Evolutionary conservation across 2,797 vertebrate genomes (phyloP).

Genomic region (Sebastes jordani): DNA sequence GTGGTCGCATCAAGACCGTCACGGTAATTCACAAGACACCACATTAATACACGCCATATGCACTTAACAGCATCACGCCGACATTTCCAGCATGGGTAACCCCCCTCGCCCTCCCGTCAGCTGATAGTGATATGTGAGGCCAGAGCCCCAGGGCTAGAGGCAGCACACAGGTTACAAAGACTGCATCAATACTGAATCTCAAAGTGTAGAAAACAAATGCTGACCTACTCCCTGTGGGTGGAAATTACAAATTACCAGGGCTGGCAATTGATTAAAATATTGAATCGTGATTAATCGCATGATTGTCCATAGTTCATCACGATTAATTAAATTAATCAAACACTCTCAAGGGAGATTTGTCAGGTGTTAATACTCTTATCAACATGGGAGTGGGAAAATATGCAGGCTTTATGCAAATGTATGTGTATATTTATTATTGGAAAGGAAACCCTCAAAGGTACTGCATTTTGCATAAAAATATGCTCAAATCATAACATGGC

Average conservation of each 20-base stretch:
- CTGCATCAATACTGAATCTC: conserved; percentile 2
- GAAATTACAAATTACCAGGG: background rate
- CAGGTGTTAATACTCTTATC: too few relatives aligned
- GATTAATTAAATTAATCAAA: too few relatives aligned
- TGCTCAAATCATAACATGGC: too few relatives aligned
- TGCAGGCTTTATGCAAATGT: too few relatives aligned
- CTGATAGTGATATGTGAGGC: conserved; percentile 6
- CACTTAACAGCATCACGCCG: conserved; percentile 20
- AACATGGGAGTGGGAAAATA: too few relatives aligned
- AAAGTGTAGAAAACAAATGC: background rate
- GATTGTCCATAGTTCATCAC: too few relatives aligned
- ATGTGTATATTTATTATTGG: too few relatives aligned
- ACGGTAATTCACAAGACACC: conserved; percentile 80
- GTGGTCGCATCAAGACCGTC: conserved; percentile 89
- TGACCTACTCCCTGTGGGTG: background rate
- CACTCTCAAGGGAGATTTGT: too few relatives aligned
- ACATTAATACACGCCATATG: conserved; percentile 45
- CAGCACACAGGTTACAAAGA: conserved; percentile 5
- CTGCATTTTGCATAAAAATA: too few relatives aligned
- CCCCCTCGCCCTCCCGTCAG: background rate
- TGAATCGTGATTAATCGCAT: too few relatives aligned
- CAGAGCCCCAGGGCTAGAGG: background rate
- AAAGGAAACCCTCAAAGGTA: too few relatives aligned
- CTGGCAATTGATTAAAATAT: too few relatives aligned
- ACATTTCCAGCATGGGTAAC: conserved; percentile 3